Evolutionary conservation across 2,797 vertebrate genomes (phyloP).

Genomic region (Spatula versicolor): DNA sequence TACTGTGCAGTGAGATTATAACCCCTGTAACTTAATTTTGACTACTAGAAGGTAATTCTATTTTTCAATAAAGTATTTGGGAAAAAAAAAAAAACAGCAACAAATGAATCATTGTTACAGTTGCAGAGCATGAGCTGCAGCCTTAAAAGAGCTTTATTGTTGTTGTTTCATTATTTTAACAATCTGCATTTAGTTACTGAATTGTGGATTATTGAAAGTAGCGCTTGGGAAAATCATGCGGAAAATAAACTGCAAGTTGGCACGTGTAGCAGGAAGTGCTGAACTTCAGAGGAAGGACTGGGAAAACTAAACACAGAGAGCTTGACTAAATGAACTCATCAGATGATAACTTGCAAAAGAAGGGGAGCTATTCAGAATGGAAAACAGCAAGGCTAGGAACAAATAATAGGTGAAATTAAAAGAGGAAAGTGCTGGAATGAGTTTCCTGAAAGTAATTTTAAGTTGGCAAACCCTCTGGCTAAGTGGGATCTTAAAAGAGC

Average conservation of each 20-base stretch:
- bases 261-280: slow-evolving; percentile 30
- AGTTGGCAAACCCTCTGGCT: not conserved
- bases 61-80: slow-evolving; percentile 17
- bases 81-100: not conserved
- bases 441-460: not conserved
- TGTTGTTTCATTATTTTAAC: slow-evolving; percentile 55
- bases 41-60: slow-evolving; percentile 4
- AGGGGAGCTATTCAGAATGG: not conserved
- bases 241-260: slow-evolving; percentile 60
- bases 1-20: not conserved
- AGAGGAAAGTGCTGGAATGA: not conserved
- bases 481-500: not conserved
- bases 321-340: slow-evolving; percentile 10
- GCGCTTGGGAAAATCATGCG: slow-evolving; percentile 41
- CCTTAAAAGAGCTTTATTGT: slow-evolving; percentile 50
- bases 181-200: slow-evolving; percentile 40
- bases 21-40: not conserved
- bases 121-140: not conserved
- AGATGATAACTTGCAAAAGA: slow-evolving; percentile 24
- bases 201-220: slow-evolving; percentile 52
- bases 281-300: slow-evolving; percentile 43
- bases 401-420: not conserved
- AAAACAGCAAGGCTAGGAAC: slow-evolving; percentile 4
- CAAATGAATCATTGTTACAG: not conserved
- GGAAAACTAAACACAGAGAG: not conserved